Evolutionary conservation across 2,797 vertebrate genomes (phyloP).

Genomic region (Malacoctenus gilli): DNA sequence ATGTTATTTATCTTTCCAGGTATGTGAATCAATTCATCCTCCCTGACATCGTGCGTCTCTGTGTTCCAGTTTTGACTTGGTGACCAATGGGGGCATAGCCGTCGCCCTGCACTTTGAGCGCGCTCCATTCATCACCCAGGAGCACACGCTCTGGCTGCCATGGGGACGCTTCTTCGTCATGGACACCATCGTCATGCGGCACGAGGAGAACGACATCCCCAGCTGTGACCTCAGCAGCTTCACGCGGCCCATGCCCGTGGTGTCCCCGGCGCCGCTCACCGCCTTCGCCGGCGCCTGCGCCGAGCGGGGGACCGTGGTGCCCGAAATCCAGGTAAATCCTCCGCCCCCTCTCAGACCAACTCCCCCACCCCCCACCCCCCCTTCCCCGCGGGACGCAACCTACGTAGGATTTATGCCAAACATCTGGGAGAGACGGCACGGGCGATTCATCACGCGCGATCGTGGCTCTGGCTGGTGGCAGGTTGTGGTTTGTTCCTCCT

Average conservation of each 20-base stretch:
- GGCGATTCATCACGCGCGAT: slow-evolving; percentile 65
- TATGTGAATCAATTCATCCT: slow-evolving; percentile 17
- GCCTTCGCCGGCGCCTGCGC: slow-evolving; percentile 92
- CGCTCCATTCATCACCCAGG: slow-evolving; percentile 96
- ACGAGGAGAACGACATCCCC: slow-evolving; percentile 97
- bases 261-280: slow-evolving; percentile 91
- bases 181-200: slow-evolving; percentile 97
- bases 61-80: slow-evolving; percentile 91
- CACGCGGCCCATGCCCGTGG: slow-evolving; percentile 88
- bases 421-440: slow-evolving; percentile 40
- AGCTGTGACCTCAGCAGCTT: slow-evolving; percentile 98
- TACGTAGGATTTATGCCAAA: slow-evolving; percentile 57
- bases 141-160: slow-evolving; percentile 95
- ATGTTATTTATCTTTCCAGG: slow-evolving; percentile 10
- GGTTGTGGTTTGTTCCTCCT: slow-evolving; percentile 71
- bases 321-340: slow-evolving; percentile 94
- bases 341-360: too few species aligned
- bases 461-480: slow-evolving; percentile 62
- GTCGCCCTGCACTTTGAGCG: slow-evolving; percentile 92
- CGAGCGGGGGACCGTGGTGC: slow-evolving; percentile 90
- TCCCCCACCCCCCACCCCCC: slow-evolving; percentile 18
- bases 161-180: slow-evolving; percentile 99
- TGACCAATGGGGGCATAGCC: slow-evolving; percentile 93
- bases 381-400: slow-evolving; percentile 44
- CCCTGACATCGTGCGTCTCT: slow-evolving; percentile 39